Conservation (phyloP, 2,113 vertebrate species). For the Xenopus borealis region DNA sequence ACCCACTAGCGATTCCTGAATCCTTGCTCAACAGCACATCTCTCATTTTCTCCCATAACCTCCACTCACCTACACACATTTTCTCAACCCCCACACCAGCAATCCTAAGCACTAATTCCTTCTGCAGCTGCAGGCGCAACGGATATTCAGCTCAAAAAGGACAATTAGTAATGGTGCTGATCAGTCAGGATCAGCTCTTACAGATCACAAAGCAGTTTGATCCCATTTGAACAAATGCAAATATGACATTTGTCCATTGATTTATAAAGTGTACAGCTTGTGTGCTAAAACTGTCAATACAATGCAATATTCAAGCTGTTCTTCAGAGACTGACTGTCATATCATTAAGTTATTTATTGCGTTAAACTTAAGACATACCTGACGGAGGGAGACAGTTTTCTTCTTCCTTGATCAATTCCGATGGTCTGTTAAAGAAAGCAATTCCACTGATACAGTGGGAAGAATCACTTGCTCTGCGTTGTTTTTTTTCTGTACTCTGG, state of each 20-base stretch:
- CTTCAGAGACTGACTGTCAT: not conserved
- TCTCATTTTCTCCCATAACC: slow-evolving; percentile 4
- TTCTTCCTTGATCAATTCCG: slow-evolving; percentile 64
- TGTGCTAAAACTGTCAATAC: too few relatives aligned
- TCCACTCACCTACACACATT: slow-evolving; percentile 9
- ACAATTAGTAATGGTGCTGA: not conserved
- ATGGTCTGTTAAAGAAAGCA: slow-evolving; percentile 61
- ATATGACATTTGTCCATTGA: too few relatives aligned
- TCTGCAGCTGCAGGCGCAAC: slow-evolving; percentile 13
- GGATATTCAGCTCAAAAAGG: slow-evolving; percentile 4
- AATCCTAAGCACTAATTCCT: slow-evolving; percentile 17
- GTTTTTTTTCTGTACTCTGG: slow-evolving; percentile 73
- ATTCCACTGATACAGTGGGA: slow-evolving; percentile 59
- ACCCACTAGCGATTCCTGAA: slow-evolving; percentile 13
- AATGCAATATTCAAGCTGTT: too few relatives aligned
- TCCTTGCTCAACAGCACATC: slow-evolving; percentile 12
- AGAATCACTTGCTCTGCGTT: not conserved
- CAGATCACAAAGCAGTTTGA: too few relatives aligned
- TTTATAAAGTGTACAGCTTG: too few relatives aligned
- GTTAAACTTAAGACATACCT: slow-evolving; percentile 66
- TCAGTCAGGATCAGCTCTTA: not conserved
- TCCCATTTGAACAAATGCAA: too few relatives aligned
- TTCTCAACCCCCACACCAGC: slow-evolving; percentile 6
- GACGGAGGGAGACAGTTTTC: slow-evolving; percentile 61
- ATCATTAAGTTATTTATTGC: not conserved